These are phyloP conservation scores for Odontesthes bonariensis DNA, from an alignment of 2,113 vertebrate species.

Conservation along the genomic window DNA sequence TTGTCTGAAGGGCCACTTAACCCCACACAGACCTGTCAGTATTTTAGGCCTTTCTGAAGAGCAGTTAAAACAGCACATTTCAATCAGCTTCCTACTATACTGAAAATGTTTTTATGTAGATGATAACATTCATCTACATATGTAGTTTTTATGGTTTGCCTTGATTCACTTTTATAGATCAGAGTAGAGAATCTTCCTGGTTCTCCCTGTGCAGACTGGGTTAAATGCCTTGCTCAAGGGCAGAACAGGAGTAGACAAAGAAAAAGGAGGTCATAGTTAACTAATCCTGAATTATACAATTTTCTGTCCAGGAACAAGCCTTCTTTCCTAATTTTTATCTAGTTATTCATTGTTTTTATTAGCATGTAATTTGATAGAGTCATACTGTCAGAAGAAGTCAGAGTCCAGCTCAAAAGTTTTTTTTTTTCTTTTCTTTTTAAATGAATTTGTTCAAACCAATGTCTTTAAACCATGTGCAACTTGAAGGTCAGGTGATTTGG, in stretches of 20 bases:
- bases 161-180: too few relatives aligned
- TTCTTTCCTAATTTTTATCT: not conserved
- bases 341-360: not conserved
- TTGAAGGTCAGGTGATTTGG: not conserved
- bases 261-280: not conserved
- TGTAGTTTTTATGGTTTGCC: too few relatives aligned
- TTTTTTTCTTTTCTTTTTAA: too few relatives aligned
- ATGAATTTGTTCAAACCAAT: too few relatives aligned
- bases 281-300: too few relatives aligned
- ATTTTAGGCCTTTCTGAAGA: not conserved
- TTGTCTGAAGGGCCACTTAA: conserved; percentile 74
- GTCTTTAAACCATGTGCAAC: not conserved
- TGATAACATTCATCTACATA: too few relatives aligned
- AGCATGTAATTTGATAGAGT: not conserved
- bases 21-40: conserved; percentile 56
- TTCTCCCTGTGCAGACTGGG: not conserved
- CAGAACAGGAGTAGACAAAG: conserved; percentile 8
- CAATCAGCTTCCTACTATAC: too few relatives aligned
- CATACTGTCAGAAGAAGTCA: not conserved
- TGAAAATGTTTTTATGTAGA: too few relatives aligned
- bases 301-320: too few relatives aligned
- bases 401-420: too few relatives aligned
- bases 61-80: too few relatives aligned
- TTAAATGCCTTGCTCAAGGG: conserved; percentile 19
- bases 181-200: not conserved